Evolutionary conservation across 2,797 vertebrate species (phyloP).

Genomic region (Babyrousa celebensis): DNA sequence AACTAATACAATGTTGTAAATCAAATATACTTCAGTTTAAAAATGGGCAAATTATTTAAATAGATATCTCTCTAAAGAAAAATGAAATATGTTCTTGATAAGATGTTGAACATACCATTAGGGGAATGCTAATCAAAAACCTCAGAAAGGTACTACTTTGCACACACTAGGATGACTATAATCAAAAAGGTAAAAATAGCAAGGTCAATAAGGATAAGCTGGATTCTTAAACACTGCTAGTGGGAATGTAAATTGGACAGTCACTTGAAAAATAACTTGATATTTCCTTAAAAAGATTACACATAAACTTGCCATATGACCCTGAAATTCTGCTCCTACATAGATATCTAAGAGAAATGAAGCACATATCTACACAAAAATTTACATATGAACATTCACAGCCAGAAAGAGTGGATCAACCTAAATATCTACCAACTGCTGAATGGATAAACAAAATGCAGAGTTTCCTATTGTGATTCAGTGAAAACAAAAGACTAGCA

Average conservation of each 20-base stretch:
- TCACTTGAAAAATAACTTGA: background rate
- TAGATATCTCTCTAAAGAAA: background rate
- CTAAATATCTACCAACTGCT: background rate
- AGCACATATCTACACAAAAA: background rate
- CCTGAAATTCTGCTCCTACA: background rate
- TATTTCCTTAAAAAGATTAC: background rate
- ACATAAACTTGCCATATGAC: background rate
- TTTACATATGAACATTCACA: background rate
- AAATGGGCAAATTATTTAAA: background rate
- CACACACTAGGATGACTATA: background rate
- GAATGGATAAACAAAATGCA: background rate
- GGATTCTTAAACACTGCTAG: background rate
- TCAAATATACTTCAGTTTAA: background rate
- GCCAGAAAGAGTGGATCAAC: background rate
- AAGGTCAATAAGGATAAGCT: background rate
- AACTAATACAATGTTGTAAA: background rate
- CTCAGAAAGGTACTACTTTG: background rate
- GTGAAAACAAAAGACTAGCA: too few relatives aligned
- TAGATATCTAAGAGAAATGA: background rate
- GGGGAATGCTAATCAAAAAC: background rate
- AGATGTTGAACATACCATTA: background rate
- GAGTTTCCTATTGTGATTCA: too few relatives aligned
- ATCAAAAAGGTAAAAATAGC: background rate
- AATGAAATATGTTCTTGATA: background rate
- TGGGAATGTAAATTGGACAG: background rate